Evolutionary conservation across 2,888 invertebrate species (phyloP).

Genomic region (Cephus pulcher): DNA sequence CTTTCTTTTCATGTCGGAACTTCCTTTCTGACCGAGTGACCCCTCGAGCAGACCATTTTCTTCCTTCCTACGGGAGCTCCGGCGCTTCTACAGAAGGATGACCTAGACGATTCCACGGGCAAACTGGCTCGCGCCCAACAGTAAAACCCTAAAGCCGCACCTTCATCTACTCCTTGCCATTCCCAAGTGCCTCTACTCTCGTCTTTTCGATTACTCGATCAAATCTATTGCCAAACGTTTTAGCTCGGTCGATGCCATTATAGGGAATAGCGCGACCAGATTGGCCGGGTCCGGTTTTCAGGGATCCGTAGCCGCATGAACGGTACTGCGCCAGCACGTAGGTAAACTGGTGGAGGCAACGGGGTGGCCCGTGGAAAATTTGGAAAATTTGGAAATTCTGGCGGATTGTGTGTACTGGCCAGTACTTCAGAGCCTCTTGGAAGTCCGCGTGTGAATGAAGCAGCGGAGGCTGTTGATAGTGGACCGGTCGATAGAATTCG

Average conservation of each 20-base stretch:
- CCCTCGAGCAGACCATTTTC: neutral
- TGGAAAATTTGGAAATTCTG: neutral
- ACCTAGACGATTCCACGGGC: neutral
- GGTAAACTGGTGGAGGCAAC: neutral
- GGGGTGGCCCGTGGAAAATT: neutral
- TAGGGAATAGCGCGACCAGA: no score
- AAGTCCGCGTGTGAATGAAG: conserved; percentile 35
- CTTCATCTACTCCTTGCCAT: neutral
- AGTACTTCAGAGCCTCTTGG: neutral
- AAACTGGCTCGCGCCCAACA: neutral
- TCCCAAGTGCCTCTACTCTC: neutral
- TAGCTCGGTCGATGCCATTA: no score
- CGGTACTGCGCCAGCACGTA: no score
- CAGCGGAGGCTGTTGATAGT: conserved; percentile 37
- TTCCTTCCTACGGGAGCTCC: neutral
- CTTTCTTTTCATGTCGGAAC: neutral
- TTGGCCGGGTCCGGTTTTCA: neutral
- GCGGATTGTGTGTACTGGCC: neutral
- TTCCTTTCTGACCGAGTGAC: neutral
- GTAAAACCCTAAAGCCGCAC: neutral
- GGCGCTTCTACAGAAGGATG: neutral
- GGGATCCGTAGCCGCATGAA: neutral
- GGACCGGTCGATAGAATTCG: conserved; percentile 48
- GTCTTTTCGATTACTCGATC: neutral
- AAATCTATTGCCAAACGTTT: neutral